Evolutionary conservation across 2,888 invertebrate genomes (phyloP), one percentile per base, ranked within the genome.

Genomic region (Biston stratarius): DNA sequence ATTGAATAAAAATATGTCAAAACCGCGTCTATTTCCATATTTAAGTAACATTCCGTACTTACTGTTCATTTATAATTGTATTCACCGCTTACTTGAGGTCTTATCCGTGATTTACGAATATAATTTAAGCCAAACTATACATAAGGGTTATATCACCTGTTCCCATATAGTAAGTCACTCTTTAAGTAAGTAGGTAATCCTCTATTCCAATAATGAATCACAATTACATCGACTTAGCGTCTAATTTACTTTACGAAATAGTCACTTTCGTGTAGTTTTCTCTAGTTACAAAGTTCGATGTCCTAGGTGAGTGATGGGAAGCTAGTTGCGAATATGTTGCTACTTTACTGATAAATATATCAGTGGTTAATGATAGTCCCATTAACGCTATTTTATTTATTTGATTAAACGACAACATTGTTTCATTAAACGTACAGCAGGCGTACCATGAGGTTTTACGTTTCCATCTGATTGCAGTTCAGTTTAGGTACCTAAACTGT

Each of bases 231-330:
- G 45, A 49, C 53, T 61, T 51, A 12, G 34, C 40, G 38, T 38
- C 49, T 56, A 44, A 65, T 60, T 65, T 60, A 66, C 45, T 56
- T 51, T 51, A 60, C 45, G 53, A 52, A 45, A 38, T 14, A 53
- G 52, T 59, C 64, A 53, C 58, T 47, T 58, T 24, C 62, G 53
- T 40, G 10, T 49, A 60, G 53, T 36, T 53, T 42, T 55, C 47
- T 48, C 59, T 59, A 14, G 14, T 52, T 9, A 14, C 10, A 14
- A 36, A 36, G 36, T 6, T 8, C 14, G 6, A 53, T 53, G 52
- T 38, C 52, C 38, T 53, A 15, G 10, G 38, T 12, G 15, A 38
- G 10, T 10, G 15, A 15, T 3, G 6, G 14, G 6, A 14, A 10
- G 52, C 52, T 3, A 11, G 36, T 8, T 11, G 14, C 52, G 14